phyloP scores from a whole-genome alignment of 2,113 vertebrate genomes.

The Rissa tridactyla region DNA sequence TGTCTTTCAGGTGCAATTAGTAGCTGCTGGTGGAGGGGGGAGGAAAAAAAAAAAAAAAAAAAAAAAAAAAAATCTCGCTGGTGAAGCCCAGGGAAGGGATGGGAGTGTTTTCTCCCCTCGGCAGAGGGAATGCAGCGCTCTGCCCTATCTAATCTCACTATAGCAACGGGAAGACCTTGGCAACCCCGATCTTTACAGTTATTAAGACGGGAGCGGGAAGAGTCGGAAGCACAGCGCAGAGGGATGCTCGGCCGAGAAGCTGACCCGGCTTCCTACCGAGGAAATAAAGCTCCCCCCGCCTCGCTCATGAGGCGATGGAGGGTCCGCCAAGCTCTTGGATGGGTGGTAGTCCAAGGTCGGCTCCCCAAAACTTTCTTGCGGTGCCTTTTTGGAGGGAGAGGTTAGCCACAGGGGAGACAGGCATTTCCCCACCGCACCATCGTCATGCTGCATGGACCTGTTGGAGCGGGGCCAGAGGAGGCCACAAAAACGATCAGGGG shows the following conservation, averaged over 20 bases:
- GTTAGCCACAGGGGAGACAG: fast-evolving
- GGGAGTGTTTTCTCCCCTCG: constrained; percentile 18
- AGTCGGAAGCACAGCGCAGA: background rate
- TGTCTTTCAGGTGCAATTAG: constrained; percentile 46
- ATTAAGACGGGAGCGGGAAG: constrained; percentile 39
- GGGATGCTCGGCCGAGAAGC: background rate
- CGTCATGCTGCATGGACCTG: background rate
- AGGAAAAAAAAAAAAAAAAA: background rate
- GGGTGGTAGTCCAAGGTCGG: background rate
- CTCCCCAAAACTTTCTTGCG: background rate
- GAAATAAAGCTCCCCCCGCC: background rate
- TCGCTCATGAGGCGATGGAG: fast-evolving
- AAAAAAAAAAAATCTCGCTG: background rate
- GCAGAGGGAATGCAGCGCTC: constrained; percentile 16
- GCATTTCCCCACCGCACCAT: background rate
- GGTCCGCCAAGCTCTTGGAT: background rate
- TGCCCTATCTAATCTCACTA: constrained; percentile 65
- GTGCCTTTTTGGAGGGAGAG: background rate
- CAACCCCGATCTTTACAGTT: constrained; percentile 50
- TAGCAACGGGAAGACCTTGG: constrained; percentile 71
- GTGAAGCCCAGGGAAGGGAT: background rate
- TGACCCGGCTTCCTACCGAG: background rate
- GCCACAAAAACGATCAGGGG: fast-evolving
- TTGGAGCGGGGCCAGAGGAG: background rate
- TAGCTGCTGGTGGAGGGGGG: background rate